phyloP scores from a whole-genome alignment of 2,888 invertebrate genomes.

The Hypolimnas misippus region DNA sequence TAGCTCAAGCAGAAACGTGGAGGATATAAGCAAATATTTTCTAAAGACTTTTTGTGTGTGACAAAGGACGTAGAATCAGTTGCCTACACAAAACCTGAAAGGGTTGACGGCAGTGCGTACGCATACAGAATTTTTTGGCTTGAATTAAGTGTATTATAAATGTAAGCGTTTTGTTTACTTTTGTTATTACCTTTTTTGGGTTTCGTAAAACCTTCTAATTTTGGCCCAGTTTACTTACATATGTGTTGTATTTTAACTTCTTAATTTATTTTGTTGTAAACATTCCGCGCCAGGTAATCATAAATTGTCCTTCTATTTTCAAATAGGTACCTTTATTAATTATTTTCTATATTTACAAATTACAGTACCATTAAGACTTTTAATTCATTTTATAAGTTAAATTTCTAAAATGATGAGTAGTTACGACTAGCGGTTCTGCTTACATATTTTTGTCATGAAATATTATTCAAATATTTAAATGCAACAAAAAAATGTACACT shows the following conservation, averaged over 20 bases:
- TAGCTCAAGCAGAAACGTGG: conserved; percentile 19
- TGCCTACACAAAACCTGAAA: conserved; percentile 10
- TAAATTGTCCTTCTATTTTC: no score
- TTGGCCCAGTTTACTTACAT: not conserved
- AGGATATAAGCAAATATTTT: conserved; percentile 32
- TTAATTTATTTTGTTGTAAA: no score
- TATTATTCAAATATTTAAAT: no score
- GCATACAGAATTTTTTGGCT: conserved; percentile 15
- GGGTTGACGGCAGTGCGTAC: conserved; percentile 18
- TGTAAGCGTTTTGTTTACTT: conserved; percentile 6
- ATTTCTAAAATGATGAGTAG: no score
- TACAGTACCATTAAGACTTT: no score
- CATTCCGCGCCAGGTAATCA: no score
- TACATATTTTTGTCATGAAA: no score
- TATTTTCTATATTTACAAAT: no score
- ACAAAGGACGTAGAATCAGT: conserved; percentile 16
- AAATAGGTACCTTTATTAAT: no score
- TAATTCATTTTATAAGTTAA: no score
- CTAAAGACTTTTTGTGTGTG: conserved; percentile 21
- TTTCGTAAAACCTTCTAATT: not conserved
- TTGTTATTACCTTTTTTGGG: not conserved
- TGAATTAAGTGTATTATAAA: not conserved
- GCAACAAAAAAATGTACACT: no score
- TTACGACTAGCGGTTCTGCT: no score
- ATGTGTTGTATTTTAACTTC: not conserved